These are phyloP conservation scores for Adelges cooleyi DNA, from an alignment of 1,140 invertebrate genomes.

Conservation along the genomic window DNA sequence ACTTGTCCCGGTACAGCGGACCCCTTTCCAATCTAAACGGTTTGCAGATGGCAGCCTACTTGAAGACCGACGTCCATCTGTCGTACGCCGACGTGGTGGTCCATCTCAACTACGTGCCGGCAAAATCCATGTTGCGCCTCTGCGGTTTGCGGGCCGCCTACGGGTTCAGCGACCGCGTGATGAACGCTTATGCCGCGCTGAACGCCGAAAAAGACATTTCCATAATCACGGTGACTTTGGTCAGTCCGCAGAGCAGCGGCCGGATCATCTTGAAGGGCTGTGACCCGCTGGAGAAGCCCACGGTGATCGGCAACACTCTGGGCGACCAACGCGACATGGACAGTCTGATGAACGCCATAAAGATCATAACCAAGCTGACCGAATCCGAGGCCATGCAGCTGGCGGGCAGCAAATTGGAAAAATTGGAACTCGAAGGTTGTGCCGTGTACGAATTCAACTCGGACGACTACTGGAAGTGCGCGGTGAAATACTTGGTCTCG, in stretches of 20 bases:
- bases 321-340: conserved; percentile 54
- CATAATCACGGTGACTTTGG: background rate
- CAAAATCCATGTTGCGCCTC: background rate
- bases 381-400: conserved; percentile 50
- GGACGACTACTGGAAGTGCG: conserved; percentile 55
- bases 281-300: conserved; percentile 56
- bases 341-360: conserved; percentile 58
- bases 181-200: background rate
- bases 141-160: background rate
- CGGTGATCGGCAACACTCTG: conserved; percentile 72
- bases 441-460: conserved; percentile 42
- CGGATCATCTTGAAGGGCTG: conserved; percentile 49
- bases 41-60: background rate
- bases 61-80: background rate
- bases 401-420: conserved; percentile 45
- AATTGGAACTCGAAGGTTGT: conserved; percentile 39
- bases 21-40: conserved; percentile 3
- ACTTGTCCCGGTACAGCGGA: conserved; percentile 18
- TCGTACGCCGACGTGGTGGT: background rate
- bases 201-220: conserved; percentile 1
- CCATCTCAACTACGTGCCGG: background rate
- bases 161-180: conserved; percentile 1
- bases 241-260: conserved; percentile 53
- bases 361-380: conserved; percentile 49
- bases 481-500: conserved; percentile 36